A percentile compares a stretch with the other conserved stretches of the same genome.
Conservation (phyloP, 2,888 invertebrate genomes). For the Ochropacha duplaris region DNA sequence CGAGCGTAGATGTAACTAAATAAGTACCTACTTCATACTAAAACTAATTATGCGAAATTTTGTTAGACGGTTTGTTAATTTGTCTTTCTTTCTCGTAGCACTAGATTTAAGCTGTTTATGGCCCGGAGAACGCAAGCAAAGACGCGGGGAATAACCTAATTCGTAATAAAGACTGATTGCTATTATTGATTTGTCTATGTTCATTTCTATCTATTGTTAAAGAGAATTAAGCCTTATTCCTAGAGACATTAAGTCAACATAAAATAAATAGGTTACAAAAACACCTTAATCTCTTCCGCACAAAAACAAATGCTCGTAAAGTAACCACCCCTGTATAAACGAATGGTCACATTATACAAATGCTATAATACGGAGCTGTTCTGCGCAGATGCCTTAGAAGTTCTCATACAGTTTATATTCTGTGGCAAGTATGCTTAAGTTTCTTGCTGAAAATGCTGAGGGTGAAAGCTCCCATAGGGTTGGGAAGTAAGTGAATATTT, state of each 20-base stretch:
- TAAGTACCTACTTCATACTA: no score
- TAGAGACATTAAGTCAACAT: neutral
- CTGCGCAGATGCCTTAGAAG: constrained; percentile 38
- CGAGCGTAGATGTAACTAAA: no score
- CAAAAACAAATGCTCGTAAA: constrained; percentile 26
- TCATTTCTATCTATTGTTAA: no score
- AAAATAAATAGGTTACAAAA: neutral
- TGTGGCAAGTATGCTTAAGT: constrained; percentile 48
- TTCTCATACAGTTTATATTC: constrained; percentile 44
- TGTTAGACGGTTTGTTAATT: no score
- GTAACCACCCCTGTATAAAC: constrained; percentile 48
- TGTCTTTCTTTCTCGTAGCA: no score
- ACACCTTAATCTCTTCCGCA: constrained; percentile 11
- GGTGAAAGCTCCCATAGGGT: neutral
- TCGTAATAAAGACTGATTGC: no score
- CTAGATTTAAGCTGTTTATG: no score
- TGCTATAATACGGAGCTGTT: constrained; percentile 39
- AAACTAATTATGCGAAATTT: no score
- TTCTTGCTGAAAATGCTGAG: constrained; percentile 40
- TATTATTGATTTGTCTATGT: no score
- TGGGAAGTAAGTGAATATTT: neutral
- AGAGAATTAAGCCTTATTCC: neutral
- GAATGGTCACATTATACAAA: constrained; percentile 57
- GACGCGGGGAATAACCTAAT: no score
- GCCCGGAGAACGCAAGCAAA: no score